A percentile compares a stretch with the other conserved stretches of the same genome.
Evolutionary conservation across 2,888 invertebrate genomes (phyloP).

Genomic region (Athrips mouffetella): DNA sequence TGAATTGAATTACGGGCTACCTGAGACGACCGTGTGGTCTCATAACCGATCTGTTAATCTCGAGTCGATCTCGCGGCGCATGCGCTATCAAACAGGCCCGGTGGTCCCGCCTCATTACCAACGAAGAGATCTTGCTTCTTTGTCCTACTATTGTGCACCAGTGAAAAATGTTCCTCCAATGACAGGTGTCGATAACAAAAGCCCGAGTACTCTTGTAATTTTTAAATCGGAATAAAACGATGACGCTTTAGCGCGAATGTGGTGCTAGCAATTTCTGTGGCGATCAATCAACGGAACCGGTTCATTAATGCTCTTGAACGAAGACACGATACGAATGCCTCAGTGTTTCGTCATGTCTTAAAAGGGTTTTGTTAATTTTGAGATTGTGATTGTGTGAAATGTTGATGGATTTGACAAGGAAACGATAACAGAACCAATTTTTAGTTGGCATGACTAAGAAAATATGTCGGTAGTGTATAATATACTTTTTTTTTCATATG

Average conservation of each 20-base stretch:
- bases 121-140: conserved; percentile 49
- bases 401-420: conserved; percentile 6
- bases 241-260: conserved; percentile 44
- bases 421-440: no score
- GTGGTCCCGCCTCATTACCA: conserved; percentile 74
- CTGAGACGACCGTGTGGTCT: conserved; percentile 74
- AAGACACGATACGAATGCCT: conserved; percentile 38
- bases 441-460: no score
- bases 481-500: no score
- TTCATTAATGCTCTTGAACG: conserved; percentile 46
- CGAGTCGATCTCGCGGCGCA: conserved; percentile 65
- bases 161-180: conserved; percentile 69
- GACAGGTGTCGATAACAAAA: conserved; percentile 72
- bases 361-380: conserved; percentile 35
- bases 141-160: conserved; percentile 64
- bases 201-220: conserved; percentile 24
- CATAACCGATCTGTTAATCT: conserved; percentile 67
- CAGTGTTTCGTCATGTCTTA: conserved; percentile 44
- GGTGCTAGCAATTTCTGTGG: conserved; percentile 49
- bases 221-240: conserved; percentile 27
- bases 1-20: conserved; percentile 75
- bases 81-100: conserved; percentile 61
- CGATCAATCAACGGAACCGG: conserved; percentile 57
- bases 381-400: conserved; percentile 24
- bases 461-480: no score